A percentile compares a stretch with the other conserved stretches of the same genome.
These are phyloP conservation scores for Diadophis punctatus DNA, from an alignment of 2,113 vertebrate genomes.

Conservation along the genomic window DNA sequence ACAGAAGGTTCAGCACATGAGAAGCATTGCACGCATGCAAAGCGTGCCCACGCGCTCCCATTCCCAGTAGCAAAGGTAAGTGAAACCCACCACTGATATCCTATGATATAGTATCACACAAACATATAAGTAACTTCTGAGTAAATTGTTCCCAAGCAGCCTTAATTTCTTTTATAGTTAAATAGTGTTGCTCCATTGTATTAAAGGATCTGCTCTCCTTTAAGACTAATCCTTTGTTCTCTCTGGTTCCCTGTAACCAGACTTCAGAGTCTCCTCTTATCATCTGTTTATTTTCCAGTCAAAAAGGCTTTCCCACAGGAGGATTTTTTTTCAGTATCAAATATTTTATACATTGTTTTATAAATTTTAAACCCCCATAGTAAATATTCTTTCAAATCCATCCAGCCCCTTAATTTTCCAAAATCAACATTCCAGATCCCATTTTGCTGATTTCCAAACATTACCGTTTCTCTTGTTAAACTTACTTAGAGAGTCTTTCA, in stretches of 20 bases:
- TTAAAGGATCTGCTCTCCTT: neutral
- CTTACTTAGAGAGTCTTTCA: too few species aligned
- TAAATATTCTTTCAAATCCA: neutral
- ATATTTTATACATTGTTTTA: neutral
- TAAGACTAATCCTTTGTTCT: neutral
- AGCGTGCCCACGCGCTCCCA: too few species aligned
- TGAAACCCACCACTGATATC: too few species aligned
- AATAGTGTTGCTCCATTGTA: neutral
- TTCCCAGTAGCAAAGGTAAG: too few species aligned
- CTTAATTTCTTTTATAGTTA: neutral
- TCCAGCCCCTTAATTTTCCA: neutral
- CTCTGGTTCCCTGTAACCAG: neutral
- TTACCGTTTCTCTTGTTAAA: neutral
- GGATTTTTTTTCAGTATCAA: neutral
- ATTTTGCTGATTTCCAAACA: neutral
- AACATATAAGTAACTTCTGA: neutral
- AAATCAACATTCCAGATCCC: neutral
- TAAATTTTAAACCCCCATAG: neutral
- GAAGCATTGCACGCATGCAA: too few species aligned
- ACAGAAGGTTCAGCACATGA: too few species aligned
- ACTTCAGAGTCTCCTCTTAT: neutral
- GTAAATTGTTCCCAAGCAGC: neutral
- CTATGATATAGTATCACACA: neutral
- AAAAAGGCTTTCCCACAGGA: neutral
- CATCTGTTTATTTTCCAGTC: neutral